Conservation (phyloP, 2,888 invertebrate species). For the Lasioglossum oenotherae region DNA sequence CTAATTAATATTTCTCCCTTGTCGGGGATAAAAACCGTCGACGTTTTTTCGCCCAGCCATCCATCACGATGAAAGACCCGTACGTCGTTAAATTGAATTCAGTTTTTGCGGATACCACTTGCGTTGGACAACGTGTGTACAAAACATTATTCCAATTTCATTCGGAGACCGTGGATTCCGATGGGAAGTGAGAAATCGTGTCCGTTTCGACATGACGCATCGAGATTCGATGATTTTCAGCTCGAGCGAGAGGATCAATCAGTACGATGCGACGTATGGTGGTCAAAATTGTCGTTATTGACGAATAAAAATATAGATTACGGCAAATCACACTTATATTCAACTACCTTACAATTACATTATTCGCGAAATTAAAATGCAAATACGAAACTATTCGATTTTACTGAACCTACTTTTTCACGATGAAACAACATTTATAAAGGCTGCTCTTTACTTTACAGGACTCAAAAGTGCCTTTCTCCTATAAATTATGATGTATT, state of each 20-base stretch:
- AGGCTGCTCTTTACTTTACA: too few relatives aligned
- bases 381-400: not conserved
- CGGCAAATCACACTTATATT: not conserved
- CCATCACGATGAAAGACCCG: not conserved
- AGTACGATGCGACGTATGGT: not conserved
- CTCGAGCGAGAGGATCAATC: not conserved
- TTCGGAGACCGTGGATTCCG: not conserved
- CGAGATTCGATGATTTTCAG: not conserved
- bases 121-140: not conserved
- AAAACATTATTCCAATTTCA: conserved; percentile 2
- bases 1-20: not conserved
- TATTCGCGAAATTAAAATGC: not conserved
- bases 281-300: not conserved
- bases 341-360: not conserved
- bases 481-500: too few relatives aligned
- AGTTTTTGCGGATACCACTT: not conserved
- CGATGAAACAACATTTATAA: too few relatives aligned
- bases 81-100: not conserved
- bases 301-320: not conserved
- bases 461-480: too few relatives aligned
- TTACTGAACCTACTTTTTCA: too few relatives aligned
- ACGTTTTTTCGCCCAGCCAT: not conserved
- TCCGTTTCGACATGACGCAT: not conserved
- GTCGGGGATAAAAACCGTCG: not conserved
- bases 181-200: not conserved